These are phyloP conservation scores for Rugalucina vietnamica DNA, from an alignment of 2,888 invertebrate species.

Conservation along the genomic window DNA sequence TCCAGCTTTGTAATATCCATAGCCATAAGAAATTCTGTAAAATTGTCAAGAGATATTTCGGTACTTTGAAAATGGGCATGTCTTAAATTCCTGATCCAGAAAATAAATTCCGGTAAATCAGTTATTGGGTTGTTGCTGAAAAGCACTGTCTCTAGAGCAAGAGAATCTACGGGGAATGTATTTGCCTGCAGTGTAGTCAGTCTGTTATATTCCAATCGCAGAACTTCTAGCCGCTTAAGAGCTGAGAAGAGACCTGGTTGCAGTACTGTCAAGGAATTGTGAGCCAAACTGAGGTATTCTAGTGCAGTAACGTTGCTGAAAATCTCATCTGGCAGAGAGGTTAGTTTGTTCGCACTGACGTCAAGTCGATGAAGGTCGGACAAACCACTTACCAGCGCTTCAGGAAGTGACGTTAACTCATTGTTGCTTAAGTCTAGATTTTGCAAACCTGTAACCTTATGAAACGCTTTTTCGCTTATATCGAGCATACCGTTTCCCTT, in stretches of 20 bases:
- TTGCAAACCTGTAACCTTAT: slow-evolving; percentile 27
- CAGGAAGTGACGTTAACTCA: slow-evolving; percentile 5
- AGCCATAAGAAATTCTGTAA: slow-evolving; percentile 19
- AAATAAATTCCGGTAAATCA: slow-evolving; percentile 36
- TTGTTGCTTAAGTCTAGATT: slow-evolving; percentile 37
- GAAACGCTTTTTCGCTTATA: slow-evolving; percentile 15
- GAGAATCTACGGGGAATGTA: slow-evolving; percentile 27
- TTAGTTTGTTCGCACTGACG: slow-evolving; percentile 18
- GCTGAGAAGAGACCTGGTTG: not conserved
- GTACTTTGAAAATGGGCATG: slow-evolving; percentile 26
- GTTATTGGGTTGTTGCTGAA: slow-evolving; percentile 31
- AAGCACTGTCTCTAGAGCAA: slow-evolving; percentile 19
- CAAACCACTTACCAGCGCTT: slow-evolving; percentile 3
- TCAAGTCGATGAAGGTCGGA: slow-evolving; percentile 16
- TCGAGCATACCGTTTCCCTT: slow-evolving; percentile 19
- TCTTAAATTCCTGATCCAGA: slow-evolving; percentile 28
- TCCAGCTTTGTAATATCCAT: slow-evolving; percentile 11
- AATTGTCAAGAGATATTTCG: slow-evolving; percentile 26
- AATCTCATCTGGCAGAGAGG: not conserved
- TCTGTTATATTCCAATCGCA: slow-evolving; percentile 26
- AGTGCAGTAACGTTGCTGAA: not conserved
- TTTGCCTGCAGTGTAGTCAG: not conserved
- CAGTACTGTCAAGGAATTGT: not conserved
- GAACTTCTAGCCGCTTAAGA: not conserved
- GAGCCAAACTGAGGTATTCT: not conserved